Percentiles rank a stretch among this genome's conserved stretches.
These are phyloP conservation scores for Propithecus deckenii DNA, from an alignment of 2,797 vertebrate species.

Conservation along the genomic window DNA sequence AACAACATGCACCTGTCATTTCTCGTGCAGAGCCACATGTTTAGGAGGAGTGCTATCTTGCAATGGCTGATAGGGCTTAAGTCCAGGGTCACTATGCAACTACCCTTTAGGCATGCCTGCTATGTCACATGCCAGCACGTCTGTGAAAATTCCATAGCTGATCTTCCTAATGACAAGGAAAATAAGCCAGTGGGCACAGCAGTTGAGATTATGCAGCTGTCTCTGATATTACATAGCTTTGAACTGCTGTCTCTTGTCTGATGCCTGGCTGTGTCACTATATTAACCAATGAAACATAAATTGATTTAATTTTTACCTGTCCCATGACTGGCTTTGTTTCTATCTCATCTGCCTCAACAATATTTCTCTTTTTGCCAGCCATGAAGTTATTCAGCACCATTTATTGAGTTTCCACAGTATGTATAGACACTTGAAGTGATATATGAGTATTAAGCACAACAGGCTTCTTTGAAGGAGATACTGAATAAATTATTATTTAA, in stretches of 20 bases:
- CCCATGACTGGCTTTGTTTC: background rate
- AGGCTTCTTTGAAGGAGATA: slow-evolving; percentile 19
- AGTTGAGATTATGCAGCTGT: background rate
- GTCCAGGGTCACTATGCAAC: background rate
- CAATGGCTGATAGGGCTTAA: background rate
- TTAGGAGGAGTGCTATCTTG: background rate
- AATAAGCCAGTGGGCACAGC: background rate
- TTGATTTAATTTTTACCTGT: background rate
- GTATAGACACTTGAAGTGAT: slow-evolving; percentile 59
- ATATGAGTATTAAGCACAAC: background rate
- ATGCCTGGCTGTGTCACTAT: background rate
- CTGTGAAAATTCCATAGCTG: background rate
- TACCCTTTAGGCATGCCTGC: background rate
- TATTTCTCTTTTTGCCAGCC: slow-evolving; percentile 28
- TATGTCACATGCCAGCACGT: background rate
- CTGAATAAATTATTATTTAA: slow-evolving; percentile 74
- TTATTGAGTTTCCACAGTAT: slow-evolving; percentile 42
- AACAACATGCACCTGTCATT: background rate
- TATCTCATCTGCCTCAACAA: background rate
- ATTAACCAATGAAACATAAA: slow-evolving; percentile 6
- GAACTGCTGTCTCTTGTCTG: background rate
- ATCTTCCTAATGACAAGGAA: background rate
- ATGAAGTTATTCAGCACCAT: slow-evolving; percentile 40
- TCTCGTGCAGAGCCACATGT: background rate
- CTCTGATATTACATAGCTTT: background rate